Base-by-base conservation (phyloP, 2,888 invertebrate genomes). In the Epirrita christyi region DNA sequence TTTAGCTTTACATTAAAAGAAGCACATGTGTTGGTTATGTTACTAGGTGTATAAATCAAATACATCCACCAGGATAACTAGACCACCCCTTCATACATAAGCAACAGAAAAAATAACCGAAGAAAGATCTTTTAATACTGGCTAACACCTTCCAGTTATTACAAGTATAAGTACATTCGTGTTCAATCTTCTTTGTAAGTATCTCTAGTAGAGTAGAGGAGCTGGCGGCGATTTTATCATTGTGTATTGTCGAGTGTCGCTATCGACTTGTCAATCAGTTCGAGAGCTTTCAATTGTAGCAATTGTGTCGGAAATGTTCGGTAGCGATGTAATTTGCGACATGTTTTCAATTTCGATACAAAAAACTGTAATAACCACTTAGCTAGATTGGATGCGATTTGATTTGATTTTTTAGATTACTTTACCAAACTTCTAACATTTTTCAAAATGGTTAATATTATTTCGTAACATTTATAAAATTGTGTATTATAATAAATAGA, bases 21-120 rank as follows among this genome's bases (percentile, higher is more conserved):
- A 69, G 59, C 71, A 70, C 67, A 70, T 63, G 64, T 64, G 64
- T 61, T 63, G 63, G 60, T 63, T 63, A 67, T 61, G 71, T 65
- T 57, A 49, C 54, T 57, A n/a, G n/a, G n/a, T n/a, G 57, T 63
- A 76, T 70, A 72, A 75, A 72, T 74, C 70, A 71, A 59, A 62
- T 47, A 60, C 41, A 32, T 46, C 13, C 27, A 48, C 73, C 71
- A 71, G 42, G 50, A 37, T 65, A 59, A 50, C 53, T 51, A 61
- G 71, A 55, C 32, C 67, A 49, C 54, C 61, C 54, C 56, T 49
- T 55, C 49, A 28, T 61, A 50, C 60, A 58, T 51, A 36, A 59
- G 49, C 46, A 49, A 41, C 27, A 34, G 32, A 38, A 32, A 49
- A 32, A 44, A 11, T 34, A 3, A 5, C 0, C 6, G 0, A 11